Conservation (phyloP, 1,140 invertebrate genomes). For the Hestina assimilis region DNA sequence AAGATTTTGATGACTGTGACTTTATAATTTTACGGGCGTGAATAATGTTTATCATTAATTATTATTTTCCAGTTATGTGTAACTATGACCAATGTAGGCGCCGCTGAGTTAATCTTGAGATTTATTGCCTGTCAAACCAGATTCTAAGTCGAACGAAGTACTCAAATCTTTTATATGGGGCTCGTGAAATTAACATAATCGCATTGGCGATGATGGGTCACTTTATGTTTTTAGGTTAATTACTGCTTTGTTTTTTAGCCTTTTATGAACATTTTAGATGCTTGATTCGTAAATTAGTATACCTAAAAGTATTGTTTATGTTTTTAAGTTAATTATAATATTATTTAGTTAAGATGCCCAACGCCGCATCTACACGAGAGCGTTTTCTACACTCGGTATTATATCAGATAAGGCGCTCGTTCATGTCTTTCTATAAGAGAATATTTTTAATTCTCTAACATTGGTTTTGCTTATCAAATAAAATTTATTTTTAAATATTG, state of each 20-base stretch:
- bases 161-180: conserved; percentile 21
- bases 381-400: too few relatives aligned
- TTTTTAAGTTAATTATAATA: too few relatives aligned
- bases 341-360: too few relatives aligned
- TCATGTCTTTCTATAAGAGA: too few relatives aligned
- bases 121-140: conserved; percentile 34
- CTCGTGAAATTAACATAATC: conserved; percentile 28
- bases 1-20: conserved; percentile 16
- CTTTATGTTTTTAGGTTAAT: neutral
- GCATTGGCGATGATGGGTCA: conserved; percentile 7
- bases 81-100: conserved; percentile 40
- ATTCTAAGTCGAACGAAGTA: conserved; percentile 12
- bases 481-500: too few relatives aligned
- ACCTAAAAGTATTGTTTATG: too few relatives aligned
- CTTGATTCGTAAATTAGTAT: too few relatives aligned
- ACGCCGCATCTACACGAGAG: too few relatives aligned
- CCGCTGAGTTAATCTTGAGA: conserved; percentile 39
- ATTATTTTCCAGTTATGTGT: conserved; percentile 37
- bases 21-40: conserved; percentile 34
- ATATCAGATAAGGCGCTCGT: too few relatives aligned
- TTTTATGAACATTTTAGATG: too few relatives aligned
- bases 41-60: conserved; percentile 40
- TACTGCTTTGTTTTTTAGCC: neutral
- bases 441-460: too few relatives aligned
- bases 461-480: too few relatives aligned